phyloP scores from a whole-genome alignment of 2,797 vertebrate species.

The Crocidura indochinensis region DNA sequence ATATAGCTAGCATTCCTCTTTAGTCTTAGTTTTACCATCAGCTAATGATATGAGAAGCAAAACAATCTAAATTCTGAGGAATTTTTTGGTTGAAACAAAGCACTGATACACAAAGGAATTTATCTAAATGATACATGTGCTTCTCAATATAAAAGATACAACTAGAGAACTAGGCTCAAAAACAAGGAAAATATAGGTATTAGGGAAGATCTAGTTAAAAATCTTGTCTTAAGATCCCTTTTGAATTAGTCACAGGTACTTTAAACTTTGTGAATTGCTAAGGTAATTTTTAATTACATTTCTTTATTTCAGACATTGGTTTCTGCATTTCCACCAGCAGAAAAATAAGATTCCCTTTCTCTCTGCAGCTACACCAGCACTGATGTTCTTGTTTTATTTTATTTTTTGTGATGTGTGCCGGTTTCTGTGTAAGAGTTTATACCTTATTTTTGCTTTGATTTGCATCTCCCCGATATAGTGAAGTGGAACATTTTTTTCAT shows the following conservation, averaged over 20 bases:
- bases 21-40: conserved; percentile 8
- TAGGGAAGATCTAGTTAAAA: neutral
- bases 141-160: neutral
- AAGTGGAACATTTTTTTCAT: too few relatives aligned
- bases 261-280: neutral
- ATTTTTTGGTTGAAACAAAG: neutral
- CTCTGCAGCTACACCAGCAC: too few relatives aligned
- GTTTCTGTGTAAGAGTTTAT: too few relatives aligned
- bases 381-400: too few relatives aligned
- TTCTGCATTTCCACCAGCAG: too few relatives aligned
- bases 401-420: too few relatives aligned
- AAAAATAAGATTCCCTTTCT: too few relatives aligned
- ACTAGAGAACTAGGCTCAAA: neutral
- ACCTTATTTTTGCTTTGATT: too few relatives aligned
- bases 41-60: conserved; percentile 23
- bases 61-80: neutral
- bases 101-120: neutral
- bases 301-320: too few relatives aligned
- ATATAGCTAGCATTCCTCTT: neutral
- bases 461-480: too few relatives aligned
- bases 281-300: too few relatives aligned
- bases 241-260: neutral
- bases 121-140: neutral
- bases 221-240: neutral
- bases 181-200: conserved; percentile 4